Evolutionary conservation across 2,113 vertebrate genomes (phyloP), one percentile per base, ranked within the genome.

Genomic region (Sander vitreus): DNA sequence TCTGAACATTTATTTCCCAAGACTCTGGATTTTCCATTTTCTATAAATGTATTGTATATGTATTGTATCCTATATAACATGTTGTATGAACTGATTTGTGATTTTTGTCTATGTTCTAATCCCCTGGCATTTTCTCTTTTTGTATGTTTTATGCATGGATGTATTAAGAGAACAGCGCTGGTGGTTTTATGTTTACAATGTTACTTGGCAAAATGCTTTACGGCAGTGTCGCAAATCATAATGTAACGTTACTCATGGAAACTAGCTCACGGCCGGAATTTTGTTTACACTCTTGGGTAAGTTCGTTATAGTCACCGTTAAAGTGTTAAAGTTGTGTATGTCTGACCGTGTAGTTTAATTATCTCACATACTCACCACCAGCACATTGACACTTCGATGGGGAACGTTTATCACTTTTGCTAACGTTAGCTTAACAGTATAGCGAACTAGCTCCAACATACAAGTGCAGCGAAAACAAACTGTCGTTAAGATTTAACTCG

Each of bases 211-310:
- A 43, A 43, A 43, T 30, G 16, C 68, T 87, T 89, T 16, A 82
- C 92, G 93, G 83, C 91, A 92, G 73, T 91, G 91, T 83, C 88
- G 92, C 16, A 91, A 91, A 89, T 2, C 25, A 3, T 8, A 36
- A 8, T 0, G 45, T 4, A 47, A 23, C 21, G 16, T 50, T 12
- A 5, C 47, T 47, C 72, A 95, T 94, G 94, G 94, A 90, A 92
- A 88, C 84, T 13, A 62, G 18, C 2, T 53, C 58, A 30, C 73
- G 3, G 10, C 25, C 27, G 36, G 78, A 87, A 80, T 86, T 77
- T 69, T 87, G 82, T 85, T 84, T 95, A 83, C 81, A 89, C 27
- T 85, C 93, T 5, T 95, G 95, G 95, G 95, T 95, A 89, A 89
- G 92, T 92, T 87, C 36, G 39, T 78, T 45, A 36, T 30, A 7